phyloP scores from a whole-genome alignment of 2,113 vertebrate species.

The Hiodon alosoides region DNA sequence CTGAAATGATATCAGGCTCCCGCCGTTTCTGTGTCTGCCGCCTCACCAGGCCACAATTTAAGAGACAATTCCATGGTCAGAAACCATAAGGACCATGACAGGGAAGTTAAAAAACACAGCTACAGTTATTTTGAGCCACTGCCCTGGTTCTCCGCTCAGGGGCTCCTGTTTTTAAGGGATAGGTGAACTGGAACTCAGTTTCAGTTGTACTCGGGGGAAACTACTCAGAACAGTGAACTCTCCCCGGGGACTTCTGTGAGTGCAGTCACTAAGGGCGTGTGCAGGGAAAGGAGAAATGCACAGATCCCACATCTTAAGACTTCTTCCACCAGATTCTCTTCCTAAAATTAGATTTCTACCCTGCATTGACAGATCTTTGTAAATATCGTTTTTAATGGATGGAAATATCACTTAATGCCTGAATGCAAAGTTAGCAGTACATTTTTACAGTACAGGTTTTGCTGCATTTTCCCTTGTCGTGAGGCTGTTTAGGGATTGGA shows the following conservation, averaged over 20 bases:
- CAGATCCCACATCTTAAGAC: too few relatives aligned
- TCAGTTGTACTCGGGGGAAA: slow-evolving; percentile 11
- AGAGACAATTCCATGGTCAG: background rate
- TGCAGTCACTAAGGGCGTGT: background rate
- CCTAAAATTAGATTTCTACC: background rate
- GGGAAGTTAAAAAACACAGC: too few relatives aligned
- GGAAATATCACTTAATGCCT: too few relatives aligned
- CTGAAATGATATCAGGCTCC: too few relatives aligned
- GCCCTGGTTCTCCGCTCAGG: too few relatives aligned
- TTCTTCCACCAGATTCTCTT: background rate
- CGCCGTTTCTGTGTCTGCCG: too few relatives aligned
- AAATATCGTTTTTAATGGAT: background rate
- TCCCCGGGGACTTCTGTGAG: slow-evolving; percentile 19
- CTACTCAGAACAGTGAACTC: slow-evolving; percentile 22
- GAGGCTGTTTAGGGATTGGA: too few relatives aligned
- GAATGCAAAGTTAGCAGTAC: too few relatives aligned
- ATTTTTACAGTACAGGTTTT: too few relatives aligned
- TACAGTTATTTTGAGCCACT: background rate
- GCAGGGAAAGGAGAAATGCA: background rate
- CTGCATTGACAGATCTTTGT: background rate
- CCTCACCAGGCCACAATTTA: background rate
- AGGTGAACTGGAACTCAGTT: background rate
- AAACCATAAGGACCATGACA: background rate
- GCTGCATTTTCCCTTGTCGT: too few relatives aligned
- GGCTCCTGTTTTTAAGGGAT: slow-evolving; percentile 18